A percentile compares a stretch with the other conserved stretches of the same genome.
Conservation (phyloP, 2,888 invertebrate species). For the Linnaemya tessellans region DNA sequence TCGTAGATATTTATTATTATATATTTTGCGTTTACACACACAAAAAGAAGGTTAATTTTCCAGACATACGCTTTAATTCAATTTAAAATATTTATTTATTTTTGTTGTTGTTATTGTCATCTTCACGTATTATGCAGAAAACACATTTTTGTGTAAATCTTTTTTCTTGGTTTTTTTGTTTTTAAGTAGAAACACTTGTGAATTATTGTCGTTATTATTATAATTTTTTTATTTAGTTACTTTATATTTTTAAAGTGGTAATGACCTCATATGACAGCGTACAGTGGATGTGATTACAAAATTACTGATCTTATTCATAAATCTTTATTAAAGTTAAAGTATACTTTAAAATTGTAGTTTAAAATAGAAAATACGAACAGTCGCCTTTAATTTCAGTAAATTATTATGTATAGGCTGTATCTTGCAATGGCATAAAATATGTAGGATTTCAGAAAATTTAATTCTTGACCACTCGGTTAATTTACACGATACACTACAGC, state of each 20-base stretch:
- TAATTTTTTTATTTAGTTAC: not conserved
- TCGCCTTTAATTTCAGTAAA: too few relatives aligned
- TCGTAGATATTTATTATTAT: conserved; percentile 13
- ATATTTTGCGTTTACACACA: conserved; percentile 2
- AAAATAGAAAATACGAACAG: too few relatives aligned
- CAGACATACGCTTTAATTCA: conserved; percentile 16
- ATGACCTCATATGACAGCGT: not conserved
- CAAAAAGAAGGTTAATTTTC: conserved; percentile 41
- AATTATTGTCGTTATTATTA: conserved; percentile 1
- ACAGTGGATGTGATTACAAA: not conserved
- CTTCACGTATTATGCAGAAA: conserved; percentile 5
- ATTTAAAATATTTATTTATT: conserved; percentile 25
- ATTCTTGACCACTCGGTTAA: too few relatives aligned
- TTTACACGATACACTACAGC: too few relatives aligned
- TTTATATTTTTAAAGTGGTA: not conserved
- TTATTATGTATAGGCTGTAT: too few relatives aligned
- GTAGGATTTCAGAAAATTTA: too few relatives aligned
- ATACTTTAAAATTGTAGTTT: too few relatives aligned
- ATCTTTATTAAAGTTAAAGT: too few relatives aligned
- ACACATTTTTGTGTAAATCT: not conserved
- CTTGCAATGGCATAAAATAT: too few relatives aligned
- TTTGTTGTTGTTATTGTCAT: conserved; percentile 13
- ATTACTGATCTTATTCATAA: too few relatives aligned
- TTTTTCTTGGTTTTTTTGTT: too few relatives aligned
- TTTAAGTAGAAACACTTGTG: conserved; percentile 1